Conservation (phyloP, 2,797 vertebrate species). For the Pangasius larnaudii region DNA sequence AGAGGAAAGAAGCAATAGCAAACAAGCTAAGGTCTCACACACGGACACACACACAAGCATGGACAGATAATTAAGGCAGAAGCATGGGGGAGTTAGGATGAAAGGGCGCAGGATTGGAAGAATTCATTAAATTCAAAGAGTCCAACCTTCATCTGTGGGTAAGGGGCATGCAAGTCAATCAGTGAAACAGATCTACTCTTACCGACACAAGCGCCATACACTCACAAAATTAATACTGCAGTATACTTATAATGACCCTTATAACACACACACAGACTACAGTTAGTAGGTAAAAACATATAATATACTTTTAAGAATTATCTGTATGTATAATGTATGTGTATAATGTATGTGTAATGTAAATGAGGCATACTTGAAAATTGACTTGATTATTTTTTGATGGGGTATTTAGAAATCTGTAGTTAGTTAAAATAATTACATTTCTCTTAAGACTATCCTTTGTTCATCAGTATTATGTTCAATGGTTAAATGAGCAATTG, state of each 20-base stretch:
- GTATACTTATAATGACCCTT: too few species aligned
- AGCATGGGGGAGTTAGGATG: slow-evolving; percentile 74
- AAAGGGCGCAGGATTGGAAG: slow-evolving; percentile 74
- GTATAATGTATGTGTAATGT: neutral
- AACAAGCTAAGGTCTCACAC: neutral
- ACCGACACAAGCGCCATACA: slow-evolving; percentile 60
- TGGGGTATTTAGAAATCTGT: slow-evolving; percentile 14
- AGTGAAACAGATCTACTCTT: slow-evolving; percentile 78
- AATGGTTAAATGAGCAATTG: slow-evolving; percentile 56
- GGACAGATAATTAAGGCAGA: slow-evolving; percentile 84
- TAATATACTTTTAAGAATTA: neutral
- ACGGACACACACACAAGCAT: slow-evolving; percentile 47
- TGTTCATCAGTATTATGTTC: slow-evolving; percentile 44
- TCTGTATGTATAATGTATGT: too few species aligned
- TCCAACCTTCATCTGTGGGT: slow-evolving; percentile 80
- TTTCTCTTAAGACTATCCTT: slow-evolving; percentile 14
- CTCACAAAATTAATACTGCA: slow-evolving; percentile 63
- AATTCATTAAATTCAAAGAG: slow-evolving; percentile 79
- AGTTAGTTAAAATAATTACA: slow-evolving; percentile 1
- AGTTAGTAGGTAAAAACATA: neutral
- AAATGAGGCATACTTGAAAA: neutral
- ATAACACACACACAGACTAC: neutral
- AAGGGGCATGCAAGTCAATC: slow-evolving; percentile 81
- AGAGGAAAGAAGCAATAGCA: neutral
- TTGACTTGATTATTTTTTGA: neutral